Evolutionary conservation across 2,888 invertebrate genomes (phyloP).

Genomic region (Orthonychiurus folsomi): DNA sequence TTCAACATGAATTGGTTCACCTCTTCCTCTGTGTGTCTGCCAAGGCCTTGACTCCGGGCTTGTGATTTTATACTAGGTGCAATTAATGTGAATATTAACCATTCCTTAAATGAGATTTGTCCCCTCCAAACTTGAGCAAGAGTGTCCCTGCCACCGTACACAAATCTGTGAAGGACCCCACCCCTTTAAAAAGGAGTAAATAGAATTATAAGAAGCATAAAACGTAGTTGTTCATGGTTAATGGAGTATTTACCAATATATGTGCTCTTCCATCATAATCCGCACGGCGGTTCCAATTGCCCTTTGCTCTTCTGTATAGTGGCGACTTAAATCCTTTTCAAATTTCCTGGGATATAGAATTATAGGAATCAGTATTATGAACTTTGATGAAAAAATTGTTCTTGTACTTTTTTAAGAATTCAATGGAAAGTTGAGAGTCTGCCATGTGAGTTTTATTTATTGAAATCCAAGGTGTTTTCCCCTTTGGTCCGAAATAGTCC

Average conservation of each 20-base stretch:
- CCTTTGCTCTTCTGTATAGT: conserved; percentile 40
- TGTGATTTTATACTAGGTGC: background rate
- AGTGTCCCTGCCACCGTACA: conserved; percentile 5
- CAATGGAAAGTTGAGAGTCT: conserved; percentile 2
- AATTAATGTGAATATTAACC: background rate
- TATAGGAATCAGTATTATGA: background rate
- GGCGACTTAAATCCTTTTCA: conserved; percentile 41
- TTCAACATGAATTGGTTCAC: background rate
- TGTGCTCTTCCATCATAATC: conserved; percentile 44
- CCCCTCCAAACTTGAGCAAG: background rate
- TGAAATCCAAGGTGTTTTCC: conserved; percentile 2
- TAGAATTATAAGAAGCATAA: background rate
- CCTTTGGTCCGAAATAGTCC: background rate
- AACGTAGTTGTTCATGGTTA: background rate
- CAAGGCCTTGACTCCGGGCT: background rate
- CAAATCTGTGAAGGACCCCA: conserved; percentile 3
- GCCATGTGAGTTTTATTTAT: background rate
- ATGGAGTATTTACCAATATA: conserved; percentile 42
- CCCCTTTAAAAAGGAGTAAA: conserved; percentile 5
- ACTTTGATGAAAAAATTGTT: background rate
- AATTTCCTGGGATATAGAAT: conserved; percentile 35
- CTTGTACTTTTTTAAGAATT: background rate
- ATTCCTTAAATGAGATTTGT: background rate
- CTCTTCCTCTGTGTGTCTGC: conserved; percentile 1
- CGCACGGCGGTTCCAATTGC: conserved; percentile 43